Evolutionary conservation across 2,888 invertebrate species (phyloP).

Genomic region (Himalopsyche tibetana): DNA sequence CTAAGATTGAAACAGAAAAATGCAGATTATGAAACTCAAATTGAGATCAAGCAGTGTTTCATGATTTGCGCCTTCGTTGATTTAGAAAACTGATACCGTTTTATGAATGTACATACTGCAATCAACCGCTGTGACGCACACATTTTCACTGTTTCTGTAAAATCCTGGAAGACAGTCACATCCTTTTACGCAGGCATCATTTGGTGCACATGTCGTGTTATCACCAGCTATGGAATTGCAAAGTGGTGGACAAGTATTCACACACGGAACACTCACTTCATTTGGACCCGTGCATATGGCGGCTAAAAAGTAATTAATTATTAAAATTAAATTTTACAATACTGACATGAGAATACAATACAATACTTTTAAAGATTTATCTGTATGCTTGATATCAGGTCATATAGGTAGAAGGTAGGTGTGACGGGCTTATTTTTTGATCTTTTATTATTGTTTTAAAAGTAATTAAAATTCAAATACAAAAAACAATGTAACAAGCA

Average conservation of each 20-base stretch:
- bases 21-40: too few relatives aligned
- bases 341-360: neutral
- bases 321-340: too few relatives aligned
- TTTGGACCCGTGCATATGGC: conserved; percentile 45
- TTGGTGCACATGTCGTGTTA: neutral
- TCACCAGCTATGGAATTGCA: conserved; percentile 13
- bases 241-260: conserved; percentile 49
- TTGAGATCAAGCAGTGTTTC: too few relatives aligned
- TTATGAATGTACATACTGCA: conserved; percentile 20
- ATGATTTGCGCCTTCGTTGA: too few relatives aligned
- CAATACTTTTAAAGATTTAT: neutral
- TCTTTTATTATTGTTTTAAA: too few relatives aligned
- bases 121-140: conserved; percentile 51
- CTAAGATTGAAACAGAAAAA: conserved; percentile 18
- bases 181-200: conserved; percentile 35
- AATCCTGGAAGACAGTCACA: conserved; percentile 52
- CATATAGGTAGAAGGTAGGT: too few relatives aligned
- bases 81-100: too few relatives aligned
- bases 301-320: conserved; percentile 16
- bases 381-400: neutral
- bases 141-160: conserved; percentile 44
- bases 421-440: too few relatives aligned
- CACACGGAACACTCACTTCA: conserved; percentile 48
- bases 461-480: too few relatives aligned
- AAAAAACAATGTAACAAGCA: too few relatives aligned